phyloP scores from a whole-genome alignment of 2,888 invertebrate genomes.

The Eupithecia inturbata region DNA sequence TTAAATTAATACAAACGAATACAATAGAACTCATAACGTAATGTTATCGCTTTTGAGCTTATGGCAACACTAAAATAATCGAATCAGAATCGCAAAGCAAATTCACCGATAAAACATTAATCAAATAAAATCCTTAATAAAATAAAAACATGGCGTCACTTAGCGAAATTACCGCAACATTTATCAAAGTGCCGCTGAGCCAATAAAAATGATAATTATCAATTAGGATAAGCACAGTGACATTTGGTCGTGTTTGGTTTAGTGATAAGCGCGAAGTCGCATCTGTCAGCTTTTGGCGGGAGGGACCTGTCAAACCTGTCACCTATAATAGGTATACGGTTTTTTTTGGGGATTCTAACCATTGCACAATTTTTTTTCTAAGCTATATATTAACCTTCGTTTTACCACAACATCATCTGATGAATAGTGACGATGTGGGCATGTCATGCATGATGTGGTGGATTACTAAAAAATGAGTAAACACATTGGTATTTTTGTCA shows the following conservation, averaged over 20 bases:
- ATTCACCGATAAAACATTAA: neutral
- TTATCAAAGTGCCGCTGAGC: conserved; percentile 56
- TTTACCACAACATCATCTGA: no score
- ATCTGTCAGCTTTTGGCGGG: conserved; percentile 46
- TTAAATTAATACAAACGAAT: no score
- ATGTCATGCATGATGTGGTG: no score
- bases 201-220: conserved; percentile 81
- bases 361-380: no score
- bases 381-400: no score
- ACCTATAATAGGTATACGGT: conserved; percentile 4
- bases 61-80: neutral
- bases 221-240: conserved; percentile 67
- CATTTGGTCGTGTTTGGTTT: conserved; percentile 79
- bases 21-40: neutral
- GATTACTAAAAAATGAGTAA: no score
- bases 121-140: conserved; percentile 37
- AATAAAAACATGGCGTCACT: conserved; percentile 39
- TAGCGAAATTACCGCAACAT: conserved; percentile 39
- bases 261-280: conserved; percentile 58
- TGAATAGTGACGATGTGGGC: no score
- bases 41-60: neutral
- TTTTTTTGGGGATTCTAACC: no score
- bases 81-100: conserved; percentile 5
- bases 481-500: no score
- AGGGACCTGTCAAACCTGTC: conserved; percentile 32